phyloP scores from a whole-genome alignment of 2,888 invertebrate species.

The Macropis europaea region DNA sequence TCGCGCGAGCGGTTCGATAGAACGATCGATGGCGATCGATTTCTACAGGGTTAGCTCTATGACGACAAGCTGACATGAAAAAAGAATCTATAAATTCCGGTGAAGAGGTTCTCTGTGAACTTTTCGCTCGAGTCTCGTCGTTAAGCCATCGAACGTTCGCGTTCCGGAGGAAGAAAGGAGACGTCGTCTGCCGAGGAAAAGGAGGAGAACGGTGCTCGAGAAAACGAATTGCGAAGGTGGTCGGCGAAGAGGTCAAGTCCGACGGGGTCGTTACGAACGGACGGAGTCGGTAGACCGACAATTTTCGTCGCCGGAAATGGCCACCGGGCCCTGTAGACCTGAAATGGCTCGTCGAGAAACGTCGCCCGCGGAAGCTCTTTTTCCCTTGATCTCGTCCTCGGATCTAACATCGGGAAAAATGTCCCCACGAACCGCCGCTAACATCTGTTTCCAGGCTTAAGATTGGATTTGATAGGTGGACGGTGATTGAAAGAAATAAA shows the following conservation, averaged over 20 bases:
- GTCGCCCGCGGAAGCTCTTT: background rate
- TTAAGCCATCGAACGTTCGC: conserved; percentile 38
- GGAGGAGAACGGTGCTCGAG: conserved; percentile 4
- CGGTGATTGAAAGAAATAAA: no score
- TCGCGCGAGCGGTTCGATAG: no score
- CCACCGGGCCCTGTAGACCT: background rate
- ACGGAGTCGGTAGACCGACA: background rate
- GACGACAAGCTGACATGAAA: background rate
- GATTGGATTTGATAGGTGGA: no score
- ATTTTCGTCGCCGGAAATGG: conserved; percentile 2
- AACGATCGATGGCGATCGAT: conserved; percentile 21
- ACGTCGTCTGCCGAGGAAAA: background rate
- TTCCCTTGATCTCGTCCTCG: background rate
- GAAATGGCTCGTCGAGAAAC: background rate
- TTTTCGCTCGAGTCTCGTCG: conserved; percentile 33
- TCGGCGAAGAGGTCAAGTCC: conserved; percentile 12
- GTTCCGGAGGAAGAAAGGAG: background rate
- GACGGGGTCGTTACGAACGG: conserved; percentile 15
- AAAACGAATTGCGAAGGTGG: conserved; percentile 39
- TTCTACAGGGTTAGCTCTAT: background rate
- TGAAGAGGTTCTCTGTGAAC: conserved; percentile 32
- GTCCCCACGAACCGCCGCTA: no score
- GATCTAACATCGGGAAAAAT: background rate
- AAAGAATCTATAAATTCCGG: conserved; percentile 25
- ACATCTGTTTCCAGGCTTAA: no score